phyloP scores from a whole-genome alignment of 2,113 vertebrate species.

The Uria lomvia region DNA sequence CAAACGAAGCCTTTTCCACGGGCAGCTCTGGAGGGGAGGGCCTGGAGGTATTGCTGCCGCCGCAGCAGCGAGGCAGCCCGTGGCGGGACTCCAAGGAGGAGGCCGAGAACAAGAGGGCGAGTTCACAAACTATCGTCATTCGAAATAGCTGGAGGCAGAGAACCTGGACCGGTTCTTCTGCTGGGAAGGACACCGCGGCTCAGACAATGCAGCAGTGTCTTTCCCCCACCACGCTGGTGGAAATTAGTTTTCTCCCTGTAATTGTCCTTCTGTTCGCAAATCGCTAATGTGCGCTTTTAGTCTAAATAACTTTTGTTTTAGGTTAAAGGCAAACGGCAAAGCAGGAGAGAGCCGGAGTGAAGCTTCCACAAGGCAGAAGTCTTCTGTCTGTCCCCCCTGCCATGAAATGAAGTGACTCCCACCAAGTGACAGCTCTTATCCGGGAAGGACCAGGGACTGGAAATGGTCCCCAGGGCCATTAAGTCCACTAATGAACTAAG shows the following conservation, averaged over 20 bases:
- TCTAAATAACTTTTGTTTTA: neutral
- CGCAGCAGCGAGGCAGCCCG: fast-evolving
- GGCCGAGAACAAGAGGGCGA: neutral
- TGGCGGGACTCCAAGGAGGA: neutral
- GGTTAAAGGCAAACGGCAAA: neutral
- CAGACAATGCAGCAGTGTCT: neutral
- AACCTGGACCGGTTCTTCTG: neutral
- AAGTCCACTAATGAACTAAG: neutral
- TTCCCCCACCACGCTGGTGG: neutral
- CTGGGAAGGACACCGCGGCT: neutral
- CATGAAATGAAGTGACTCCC: neutral
- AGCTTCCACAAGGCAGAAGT: neutral
- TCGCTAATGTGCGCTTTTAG: neutral
- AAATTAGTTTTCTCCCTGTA: neutral
- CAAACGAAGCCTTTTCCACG: neutral
- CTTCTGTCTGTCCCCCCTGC: neutral
- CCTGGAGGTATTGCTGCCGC: neutral
- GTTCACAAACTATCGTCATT: neutral
- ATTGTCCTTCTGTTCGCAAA: conserved; percentile 22
- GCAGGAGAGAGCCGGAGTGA: neutral
- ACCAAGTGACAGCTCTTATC: neutral
- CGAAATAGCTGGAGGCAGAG: neutral
- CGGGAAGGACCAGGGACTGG: neutral
- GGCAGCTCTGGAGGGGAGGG: fast-evolving
- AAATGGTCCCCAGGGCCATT: neutral